Base-by-base conservation (phyloP, 1,140 invertebrate species). In the Drosophila rufa region DNA sequence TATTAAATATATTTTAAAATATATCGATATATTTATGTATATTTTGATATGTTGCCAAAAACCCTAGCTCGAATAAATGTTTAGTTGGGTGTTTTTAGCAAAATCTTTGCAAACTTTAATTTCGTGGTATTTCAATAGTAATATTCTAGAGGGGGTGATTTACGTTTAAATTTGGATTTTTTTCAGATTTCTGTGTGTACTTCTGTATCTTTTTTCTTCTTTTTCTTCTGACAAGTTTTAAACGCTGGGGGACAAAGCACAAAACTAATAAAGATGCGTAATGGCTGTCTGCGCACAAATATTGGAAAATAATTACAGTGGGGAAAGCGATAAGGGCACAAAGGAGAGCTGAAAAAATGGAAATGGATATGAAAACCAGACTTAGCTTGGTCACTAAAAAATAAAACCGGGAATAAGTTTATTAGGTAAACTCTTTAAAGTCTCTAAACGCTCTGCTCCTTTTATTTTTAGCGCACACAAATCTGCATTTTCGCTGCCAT, bases 241-340 rank as follows among this genome's bases (percentile, higher is more conserved):
- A 75, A 61, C 58, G 60, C 12, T 36, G 47, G 77, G 77, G 76
- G 40, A 74, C 70, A 70, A 69, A 77, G 56, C 75, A 53, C 25
- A 78, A 70, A 89, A 79, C 65, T 81, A 73, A 90, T 89, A 89
- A 89, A 85, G 85, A 76, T 89, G 85, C 85, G 85, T 89, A 89
- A 89, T 89, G 81, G 85, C 40, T 56, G 67, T 50, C 69, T 90
- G 85, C 85, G 85, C 85, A 89, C 75, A 89, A 89, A 50, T 89
- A 89, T 89, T 53, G 85, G 85, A 89, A 89, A 90, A 89, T 89
- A 89, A 89, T 89, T 85, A 89, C 33, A 58, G 47, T 45, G 51
- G 40, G 42, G 40, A 66, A 48, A 48, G 53, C 46, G 47, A 33
- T 27, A 53, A 43, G 48, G 19, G 22, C 19, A 76, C 64, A 48